Evolutionary conservation across 2,888 invertebrate species (phyloP), one percentile per base, ranked within the genome.

Genomic region (Sesia bembeciformis): DNA sequence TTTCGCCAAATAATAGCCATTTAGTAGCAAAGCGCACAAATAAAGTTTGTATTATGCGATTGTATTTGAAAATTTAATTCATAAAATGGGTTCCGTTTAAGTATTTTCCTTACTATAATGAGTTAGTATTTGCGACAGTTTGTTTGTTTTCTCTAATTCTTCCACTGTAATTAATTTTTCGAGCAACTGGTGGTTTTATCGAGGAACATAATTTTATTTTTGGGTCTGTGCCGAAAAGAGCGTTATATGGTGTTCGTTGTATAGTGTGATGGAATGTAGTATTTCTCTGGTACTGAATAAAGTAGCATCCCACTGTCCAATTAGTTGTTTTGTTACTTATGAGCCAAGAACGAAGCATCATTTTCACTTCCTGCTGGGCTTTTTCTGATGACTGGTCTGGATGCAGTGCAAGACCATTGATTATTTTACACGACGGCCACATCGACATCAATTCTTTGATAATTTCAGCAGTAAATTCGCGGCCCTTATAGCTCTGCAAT

Each of bases 321-420:
- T 67, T 64, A 46, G 59, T 67, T 43, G 63, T 61, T 52, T 63
- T 63, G 56, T 68, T 65, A 52, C 69, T 67, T 39, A 38, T 38
- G 60, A 69, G 62, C 66, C 68, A 72, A 40, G 63, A 56, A 52
- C 61, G 59, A 39, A 67, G 52, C 70, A 71, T 68, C 53, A 71
- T 68, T 59, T 69, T 66, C 4, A 73, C 64, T 57, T 74, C 71
- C 54, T 70, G 65, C 49, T 67, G 71, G 49, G 53, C 40, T 61
- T 63, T 4, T 52, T 52, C 4, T 43, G 59, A 58, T 5, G 41
- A 41, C 5, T 7, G 2, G 5, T 41, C 5, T 7, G 41, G 41
- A 41, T 41, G 41, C 38, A 4, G 1, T 3, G 23, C 5, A 4
- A 5, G 4, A 7, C 41, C 41, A 7, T 41, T 41, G 41, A 41